phyloP scores from a whole-genome alignment of 53 echinoderm and acorn worm genomes.

The Holothuria leucospilota region DNA sequence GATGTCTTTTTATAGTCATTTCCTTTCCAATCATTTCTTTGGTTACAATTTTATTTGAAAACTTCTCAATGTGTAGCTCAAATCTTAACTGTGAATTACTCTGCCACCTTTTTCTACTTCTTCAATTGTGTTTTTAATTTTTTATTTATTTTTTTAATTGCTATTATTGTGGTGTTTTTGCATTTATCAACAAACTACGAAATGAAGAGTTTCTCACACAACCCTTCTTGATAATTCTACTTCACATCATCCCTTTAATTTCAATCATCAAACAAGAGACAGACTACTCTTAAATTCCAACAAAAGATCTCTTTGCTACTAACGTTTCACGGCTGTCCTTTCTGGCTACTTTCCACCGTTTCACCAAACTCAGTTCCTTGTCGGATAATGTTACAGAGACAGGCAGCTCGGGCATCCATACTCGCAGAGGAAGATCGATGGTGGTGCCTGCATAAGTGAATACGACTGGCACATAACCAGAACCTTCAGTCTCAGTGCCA shows the following conservation, averaged over 20 bases:
- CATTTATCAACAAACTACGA: no score
- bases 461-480: conserved; percentile 59
- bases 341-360: conserved; percentile 81
- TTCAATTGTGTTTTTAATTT: no score
- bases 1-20: no score
- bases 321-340: conserved; percentile 22
- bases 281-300: background rate
- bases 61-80: background rate
- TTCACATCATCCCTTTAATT: no score
- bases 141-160: no score
- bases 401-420: conserved; percentile 93
- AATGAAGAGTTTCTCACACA: no score
- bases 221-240: no score
- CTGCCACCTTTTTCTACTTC: no score
- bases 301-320: background rate
- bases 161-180: no score
- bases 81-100: background rate
- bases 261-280: background rate
- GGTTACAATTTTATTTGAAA: no score
- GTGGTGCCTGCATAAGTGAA: conserved; percentile 64
- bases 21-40: no score
- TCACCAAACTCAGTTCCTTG: conserved; percentile 82
- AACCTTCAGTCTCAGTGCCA: conserved; percentile 79
- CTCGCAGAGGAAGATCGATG: conserved; percentile 60
- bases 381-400: conserved; percentile 79